Evolutionary conservation across 2,888 invertebrate species (phyloP).

Genomic region (Orchesella flavescens): DNA sequence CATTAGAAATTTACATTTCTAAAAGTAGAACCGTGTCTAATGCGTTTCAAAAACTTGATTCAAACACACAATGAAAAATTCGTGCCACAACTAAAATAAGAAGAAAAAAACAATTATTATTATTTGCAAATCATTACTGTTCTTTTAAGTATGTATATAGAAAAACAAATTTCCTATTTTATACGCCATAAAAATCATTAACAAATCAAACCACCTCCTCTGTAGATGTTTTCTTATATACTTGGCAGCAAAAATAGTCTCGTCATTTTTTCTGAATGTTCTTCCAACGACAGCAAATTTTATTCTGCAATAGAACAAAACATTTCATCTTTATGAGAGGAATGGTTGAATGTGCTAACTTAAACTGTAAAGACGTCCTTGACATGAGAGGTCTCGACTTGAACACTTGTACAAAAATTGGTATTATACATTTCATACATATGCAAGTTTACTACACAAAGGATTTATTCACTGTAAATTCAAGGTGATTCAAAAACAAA

Average conservation of each 20-base stretch:
- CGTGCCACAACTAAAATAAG: conserved; percentile 93
- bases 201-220: conserved; percentile 66
- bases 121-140: no score
- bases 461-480: conserved; percentile 6
- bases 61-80: conserved; percentile 93
- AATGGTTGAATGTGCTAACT: neutral
- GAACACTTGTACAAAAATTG: neutral
- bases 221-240: conserved; percentile 86
- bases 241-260: conserved; percentile 95
- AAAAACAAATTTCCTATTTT: conserved; percentile 14
- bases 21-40: conserved; percentile 87
- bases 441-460: neutral
- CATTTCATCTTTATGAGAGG: neutral
- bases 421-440: neutral
- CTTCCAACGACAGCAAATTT: conserved; percentile 96
- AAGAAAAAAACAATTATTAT: conserved; percentile 61
- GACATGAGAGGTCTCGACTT: conserved; percentile 2
- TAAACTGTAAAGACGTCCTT: conserved; percentile 14
- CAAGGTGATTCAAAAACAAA: conserved; percentile 3
- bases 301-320: conserved; percentile 83
- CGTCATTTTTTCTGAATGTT: conserved; percentile 89
- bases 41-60: conserved; percentile 88
- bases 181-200: neutral
- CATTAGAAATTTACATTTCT: conserved; percentile 83
- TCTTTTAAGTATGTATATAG: neutral